phyloP scores from a whole-genome alignment of 2,797 vertebrate species.

The Paramormyrops hopkinsi region DNA sequence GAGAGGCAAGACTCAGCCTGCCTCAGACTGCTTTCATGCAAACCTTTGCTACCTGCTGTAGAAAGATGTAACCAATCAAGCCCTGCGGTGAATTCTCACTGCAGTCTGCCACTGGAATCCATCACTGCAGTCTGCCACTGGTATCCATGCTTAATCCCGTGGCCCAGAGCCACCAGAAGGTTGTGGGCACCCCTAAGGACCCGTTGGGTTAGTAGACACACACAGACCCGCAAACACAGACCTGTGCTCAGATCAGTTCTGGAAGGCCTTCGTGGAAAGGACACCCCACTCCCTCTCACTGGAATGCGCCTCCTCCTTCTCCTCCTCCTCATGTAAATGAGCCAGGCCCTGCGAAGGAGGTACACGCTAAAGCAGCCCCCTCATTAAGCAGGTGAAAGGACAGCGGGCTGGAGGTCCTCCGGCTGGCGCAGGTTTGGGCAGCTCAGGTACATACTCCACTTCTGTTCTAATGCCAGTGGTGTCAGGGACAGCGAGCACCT shows the following conservation, averaged over 20 bases:
- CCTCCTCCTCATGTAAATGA: not conserved
- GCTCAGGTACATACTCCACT: not conserved
- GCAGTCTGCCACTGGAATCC: not conserved
- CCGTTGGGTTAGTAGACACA: not conserved
- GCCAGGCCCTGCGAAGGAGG: not conserved
- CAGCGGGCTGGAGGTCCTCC: not conserved
- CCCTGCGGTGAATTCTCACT: not conserved
- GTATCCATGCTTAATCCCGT: not conserved
- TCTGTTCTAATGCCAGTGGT: not conserved
- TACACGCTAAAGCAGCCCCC: not conserved
- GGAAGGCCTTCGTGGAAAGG: not conserved
- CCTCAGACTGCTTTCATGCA: not conserved
- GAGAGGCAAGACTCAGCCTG: not conserved
- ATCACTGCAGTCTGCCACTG: not conserved
- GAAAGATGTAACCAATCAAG: not conserved
- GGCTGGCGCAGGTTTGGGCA: not conserved
- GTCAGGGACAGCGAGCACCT: not conserved
- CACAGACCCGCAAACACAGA: conserved; percentile 14
- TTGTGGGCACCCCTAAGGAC: not conserved
- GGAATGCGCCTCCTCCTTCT: not conserved
- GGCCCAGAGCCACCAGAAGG: not conserved
- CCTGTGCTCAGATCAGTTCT: not conserved
- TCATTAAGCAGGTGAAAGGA: not conserved
- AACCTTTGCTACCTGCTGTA: not conserved
- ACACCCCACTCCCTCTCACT: not conserved